phyloP scores from a whole-genome alignment of 2,797 vertebrate genomes.

The Myripristis jacobus region DNA sequence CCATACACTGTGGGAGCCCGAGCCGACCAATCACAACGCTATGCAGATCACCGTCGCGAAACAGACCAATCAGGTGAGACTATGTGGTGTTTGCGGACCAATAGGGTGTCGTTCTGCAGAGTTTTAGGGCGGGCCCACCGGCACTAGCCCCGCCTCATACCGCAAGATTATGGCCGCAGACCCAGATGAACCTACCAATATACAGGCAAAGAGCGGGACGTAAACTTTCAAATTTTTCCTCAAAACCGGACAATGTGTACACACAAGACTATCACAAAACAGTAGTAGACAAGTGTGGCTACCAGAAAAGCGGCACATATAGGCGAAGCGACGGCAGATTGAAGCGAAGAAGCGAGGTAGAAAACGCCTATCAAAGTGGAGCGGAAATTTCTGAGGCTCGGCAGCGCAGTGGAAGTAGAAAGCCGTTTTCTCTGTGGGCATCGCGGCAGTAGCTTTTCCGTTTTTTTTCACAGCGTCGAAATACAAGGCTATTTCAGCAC shows the following conservation, averaged over 20 bases:
- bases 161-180: constrained; percentile 86
- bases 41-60: background rate
- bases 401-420: constrained; percentile 59
- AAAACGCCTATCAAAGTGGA: constrained; percentile 69
- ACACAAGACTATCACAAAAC: constrained; percentile 11
- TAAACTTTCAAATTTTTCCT: constrained; percentile 68
- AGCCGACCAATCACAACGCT: constrained; percentile 54
- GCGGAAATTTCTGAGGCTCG: constrained; percentile 60
- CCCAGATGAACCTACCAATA: constrained; percentile 61
- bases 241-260: constrained; percentile 44
- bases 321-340: background rate
- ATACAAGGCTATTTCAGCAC: constrained; percentile 55
- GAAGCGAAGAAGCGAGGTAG: constrained; percentile 46
- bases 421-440: constrained; percentile 58
- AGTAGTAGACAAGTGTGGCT: constrained; percentile 41
- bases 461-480: constrained; percentile 64
- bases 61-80: constrained; percentile 40
- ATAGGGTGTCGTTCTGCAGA: constrained; percentile 23
- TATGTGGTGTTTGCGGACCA: constrained; percentile 39
- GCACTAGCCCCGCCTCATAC: constrained; percentile 68
- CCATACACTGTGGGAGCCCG: background rate
- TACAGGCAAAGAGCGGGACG: constrained; percentile 54
- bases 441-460: constrained; percentile 63
- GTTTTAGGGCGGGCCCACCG: constrained; percentile 62
- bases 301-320: constrained; percentile 2